phyloP scores from a whole-genome alignment of 2,113 vertebrate species.

The Chaetops frenatus region DNA sequence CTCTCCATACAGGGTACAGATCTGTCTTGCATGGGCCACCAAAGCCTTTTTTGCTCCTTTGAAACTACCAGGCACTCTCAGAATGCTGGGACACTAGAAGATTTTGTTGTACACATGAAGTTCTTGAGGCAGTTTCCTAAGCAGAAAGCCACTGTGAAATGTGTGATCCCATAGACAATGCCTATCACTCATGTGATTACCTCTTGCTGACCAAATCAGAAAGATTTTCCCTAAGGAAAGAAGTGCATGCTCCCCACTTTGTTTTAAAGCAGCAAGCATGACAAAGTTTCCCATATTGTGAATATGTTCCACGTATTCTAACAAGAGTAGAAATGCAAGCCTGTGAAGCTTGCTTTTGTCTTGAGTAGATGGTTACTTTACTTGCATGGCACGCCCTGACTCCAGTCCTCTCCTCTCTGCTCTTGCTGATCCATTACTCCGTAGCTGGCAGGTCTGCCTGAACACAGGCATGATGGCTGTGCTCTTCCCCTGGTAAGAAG shows the following conservation, averaged over 20 bases:
- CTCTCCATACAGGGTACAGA: neutral
- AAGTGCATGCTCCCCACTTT: neutral
- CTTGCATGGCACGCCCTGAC: neutral
- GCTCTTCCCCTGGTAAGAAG: conserved; percentile 7
- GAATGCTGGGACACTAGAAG: neutral
- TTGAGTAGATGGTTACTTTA: neutral
- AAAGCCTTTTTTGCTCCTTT: neutral
- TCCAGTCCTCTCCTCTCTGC: neutral
- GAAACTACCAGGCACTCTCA: neutral
- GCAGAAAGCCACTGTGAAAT: neutral
- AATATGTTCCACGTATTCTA: neutral
- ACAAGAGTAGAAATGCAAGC: neutral
- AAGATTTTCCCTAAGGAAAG: neutral
- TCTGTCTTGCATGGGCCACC: neutral
- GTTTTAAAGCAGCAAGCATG: neutral
- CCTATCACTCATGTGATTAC: neutral
- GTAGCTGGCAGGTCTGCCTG: neutral
- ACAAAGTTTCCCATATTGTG: neutral
- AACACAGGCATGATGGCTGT: neutral
- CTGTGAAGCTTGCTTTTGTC: neutral
- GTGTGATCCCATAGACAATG: neutral
- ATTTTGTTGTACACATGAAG: neutral
- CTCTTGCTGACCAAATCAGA: neutral
- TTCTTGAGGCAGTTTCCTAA: neutral
- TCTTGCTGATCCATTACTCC: neutral